These are phyloP conservation scores for Melanotaenia parkinsoni DNA, from an alignment of 2,797 vertebrate genomes.

Conservation along the genomic window DNA sequence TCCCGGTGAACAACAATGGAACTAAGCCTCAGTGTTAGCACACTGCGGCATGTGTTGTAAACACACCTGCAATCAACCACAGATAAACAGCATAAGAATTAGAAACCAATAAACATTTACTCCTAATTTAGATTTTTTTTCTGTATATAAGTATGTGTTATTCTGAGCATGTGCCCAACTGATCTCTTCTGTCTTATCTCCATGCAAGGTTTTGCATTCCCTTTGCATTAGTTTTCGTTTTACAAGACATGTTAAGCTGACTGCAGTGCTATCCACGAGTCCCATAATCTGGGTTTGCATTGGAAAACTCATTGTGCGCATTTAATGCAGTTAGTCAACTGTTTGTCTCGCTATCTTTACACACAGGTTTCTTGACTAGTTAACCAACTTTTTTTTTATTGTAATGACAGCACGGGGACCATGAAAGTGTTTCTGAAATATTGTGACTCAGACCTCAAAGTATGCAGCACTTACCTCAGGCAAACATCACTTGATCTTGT, in stretches of 20 bases:
- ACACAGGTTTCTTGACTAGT: neutral
- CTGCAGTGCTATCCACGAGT: neutral
- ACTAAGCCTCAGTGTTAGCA: slow-evolving; percentile 19
- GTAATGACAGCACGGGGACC: neutral
- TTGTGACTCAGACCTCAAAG: neutral
- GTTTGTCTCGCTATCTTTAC: neutral
- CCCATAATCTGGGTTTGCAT: slow-evolving; percentile 45
- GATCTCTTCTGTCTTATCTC: neutral
- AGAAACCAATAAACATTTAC: neutral
- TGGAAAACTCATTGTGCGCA: neutral
- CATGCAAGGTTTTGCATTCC: neutral
- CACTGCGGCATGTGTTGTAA: slow-evolving; percentile 57
- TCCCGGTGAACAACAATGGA: slow-evolving; percentile 10
- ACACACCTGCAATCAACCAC: slow-evolving; percentile 21
- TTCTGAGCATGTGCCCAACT: neutral
- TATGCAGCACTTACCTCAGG: slow-evolving; percentile 30
- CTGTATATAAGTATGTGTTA: neutral
- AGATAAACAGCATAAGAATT: neutral
- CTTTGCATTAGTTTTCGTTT: neutral
- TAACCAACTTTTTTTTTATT: neutral
- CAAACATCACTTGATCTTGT: slow-evolving; percentile 51
- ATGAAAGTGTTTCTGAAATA: neutral
- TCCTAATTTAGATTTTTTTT: neutral
- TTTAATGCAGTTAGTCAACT: slow-evolving; percentile 5
- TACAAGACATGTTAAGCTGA: neutral